Conservation (phyloP, 2,888 invertebrate genomes). For the Drosophila longiperda region DNA sequence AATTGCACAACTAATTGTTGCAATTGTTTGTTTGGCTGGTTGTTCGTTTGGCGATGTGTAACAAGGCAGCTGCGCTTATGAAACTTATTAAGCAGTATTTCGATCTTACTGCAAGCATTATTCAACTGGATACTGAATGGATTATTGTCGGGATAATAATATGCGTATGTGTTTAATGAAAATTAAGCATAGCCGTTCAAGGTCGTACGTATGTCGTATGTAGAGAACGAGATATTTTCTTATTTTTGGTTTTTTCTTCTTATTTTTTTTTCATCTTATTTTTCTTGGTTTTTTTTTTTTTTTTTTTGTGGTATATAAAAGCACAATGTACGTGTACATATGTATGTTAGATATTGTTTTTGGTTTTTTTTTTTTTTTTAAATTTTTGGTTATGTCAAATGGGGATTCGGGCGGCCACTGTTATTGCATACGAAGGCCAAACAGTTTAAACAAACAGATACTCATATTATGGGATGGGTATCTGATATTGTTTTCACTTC, state of each 20-base stretch:
- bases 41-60: conserved; percentile 75
- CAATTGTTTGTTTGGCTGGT: conserved; percentile 44
- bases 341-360: conserved; percentile 1
- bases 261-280: neutral
- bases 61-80: conserved; percentile 70
- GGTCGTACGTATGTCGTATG: conserved; percentile 18
- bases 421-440: conserved; percentile 66
- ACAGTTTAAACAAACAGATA: conserved; percentile 56
- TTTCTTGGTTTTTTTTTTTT: too few species aligned
- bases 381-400: conserved; percentile 30
- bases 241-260: neutral
- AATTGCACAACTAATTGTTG: neutral
- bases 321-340: conserved; percentile 46
- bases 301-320: conserved; percentile 26
- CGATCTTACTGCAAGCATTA: conserved; percentile 7
- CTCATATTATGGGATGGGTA: conserved; percentile 30
- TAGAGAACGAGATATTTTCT: conserved; percentile 6
- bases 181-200: conserved; percentile 18
- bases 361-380: neutral
- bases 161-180: conserved; percentile 3
- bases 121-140: conserved; percentile 6
- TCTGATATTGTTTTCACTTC: conserved; percentile 58
- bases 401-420: conserved; percentile 25
- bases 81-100: conserved; percentile 4
- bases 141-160: conserved; percentile 4